Percentiles rank a stretch among this genome's conserved stretches.
Evolutionary conservation across 2,888 invertebrate species (phyloP).

Genomic region (Agrotis puta): DNA sequence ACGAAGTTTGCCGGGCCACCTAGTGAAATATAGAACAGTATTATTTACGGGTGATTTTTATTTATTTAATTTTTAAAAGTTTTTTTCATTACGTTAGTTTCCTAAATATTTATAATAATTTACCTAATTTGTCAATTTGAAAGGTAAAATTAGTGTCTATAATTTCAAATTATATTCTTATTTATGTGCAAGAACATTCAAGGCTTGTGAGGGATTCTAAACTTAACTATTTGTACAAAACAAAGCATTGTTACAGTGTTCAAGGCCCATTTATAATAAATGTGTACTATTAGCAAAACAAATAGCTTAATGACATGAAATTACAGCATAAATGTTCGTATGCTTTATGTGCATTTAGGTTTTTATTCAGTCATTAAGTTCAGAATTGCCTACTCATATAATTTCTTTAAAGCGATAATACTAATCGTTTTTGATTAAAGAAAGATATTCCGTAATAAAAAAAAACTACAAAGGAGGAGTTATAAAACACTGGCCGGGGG

Average conservation of each 20-base stretch:
- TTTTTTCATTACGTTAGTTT: not conserved
- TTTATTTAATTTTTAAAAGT: no score
- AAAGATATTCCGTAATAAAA: not conserved
- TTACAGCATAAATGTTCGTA: not conserved
- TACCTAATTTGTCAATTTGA: slow-evolving; percentile 24
- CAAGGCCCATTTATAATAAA: slow-evolving; percentile 6
- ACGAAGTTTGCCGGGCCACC: no score
- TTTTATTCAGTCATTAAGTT: not conserved
- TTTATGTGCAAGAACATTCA: slow-evolving; percentile 31
- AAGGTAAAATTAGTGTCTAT: slow-evolving; percentile 26
- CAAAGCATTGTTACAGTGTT: slow-evolving; percentile 19
- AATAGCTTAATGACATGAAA: slow-evolving; percentile 39
- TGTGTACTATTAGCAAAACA: slow-evolving; percentile 34
- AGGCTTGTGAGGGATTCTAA: slow-evolving; percentile 6
- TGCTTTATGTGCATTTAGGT: not conserved
- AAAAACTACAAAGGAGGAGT: not conserved
- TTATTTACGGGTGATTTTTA: no score
- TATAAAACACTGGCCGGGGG: not conserved
- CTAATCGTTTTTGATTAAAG: not conserved
- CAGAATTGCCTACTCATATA: not conserved
- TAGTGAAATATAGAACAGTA: no score
- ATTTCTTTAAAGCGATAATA: not conserved
- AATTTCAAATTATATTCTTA: slow-evolving; percentile 30
- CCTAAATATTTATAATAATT: slow-evolving; percentile 6
- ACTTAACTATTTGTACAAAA: not conserved